These are phyloP conservation scores for Hyla sarda DNA, from an alignment of 2,113 vertebrate species.

Conservation along the genomic window DNA sequence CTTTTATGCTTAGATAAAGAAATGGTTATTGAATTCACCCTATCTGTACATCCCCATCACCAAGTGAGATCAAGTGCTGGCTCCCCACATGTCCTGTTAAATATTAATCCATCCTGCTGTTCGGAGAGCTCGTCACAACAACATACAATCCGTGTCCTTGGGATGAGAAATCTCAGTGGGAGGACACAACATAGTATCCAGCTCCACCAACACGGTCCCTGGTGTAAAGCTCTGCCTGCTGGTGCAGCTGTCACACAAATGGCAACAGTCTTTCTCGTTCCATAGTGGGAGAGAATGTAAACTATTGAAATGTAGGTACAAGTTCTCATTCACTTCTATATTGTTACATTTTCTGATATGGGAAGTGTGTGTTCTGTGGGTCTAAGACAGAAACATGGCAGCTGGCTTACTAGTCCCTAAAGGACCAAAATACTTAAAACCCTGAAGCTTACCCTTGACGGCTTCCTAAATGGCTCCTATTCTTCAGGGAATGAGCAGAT, in stretches of 20 bases:
- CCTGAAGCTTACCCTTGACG: neutral
- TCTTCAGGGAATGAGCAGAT: slow-evolving; percentile 6
- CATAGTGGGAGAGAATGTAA: neutral
- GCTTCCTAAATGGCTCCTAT: neutral
- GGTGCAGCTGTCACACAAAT: slow-evolving; percentile 36
- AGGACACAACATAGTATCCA: slow-evolving; percentile 5
- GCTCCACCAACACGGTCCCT: slow-evolving; percentile 24
- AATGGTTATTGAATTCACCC: neutral
- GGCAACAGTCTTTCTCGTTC: neutral
- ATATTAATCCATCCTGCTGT: slow-evolving; percentile 57
- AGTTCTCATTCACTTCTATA: neutral
- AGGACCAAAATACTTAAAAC: neutral
- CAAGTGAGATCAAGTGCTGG: slow-evolving; percentile 32
- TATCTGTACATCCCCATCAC: slow-evolving; percentile 10
- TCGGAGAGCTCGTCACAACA: slow-evolving; percentile 44
- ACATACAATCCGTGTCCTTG: slow-evolving; percentile 52
- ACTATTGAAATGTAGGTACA: neutral
- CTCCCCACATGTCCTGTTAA: slow-evolving; percentile 46
- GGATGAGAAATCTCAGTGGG: slow-evolving; percentile 51
- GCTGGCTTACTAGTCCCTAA: neutral
- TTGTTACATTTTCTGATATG: neutral
- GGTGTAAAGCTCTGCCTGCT: slow-evolving; percentile 6
- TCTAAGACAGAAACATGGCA: neutral
- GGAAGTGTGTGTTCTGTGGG: neutral
- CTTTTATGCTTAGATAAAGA: neutral